phyloP scores from a whole-genome alignment of 2,797 vertebrate genomes.

The Triplophysa bombifrons region DNA sequence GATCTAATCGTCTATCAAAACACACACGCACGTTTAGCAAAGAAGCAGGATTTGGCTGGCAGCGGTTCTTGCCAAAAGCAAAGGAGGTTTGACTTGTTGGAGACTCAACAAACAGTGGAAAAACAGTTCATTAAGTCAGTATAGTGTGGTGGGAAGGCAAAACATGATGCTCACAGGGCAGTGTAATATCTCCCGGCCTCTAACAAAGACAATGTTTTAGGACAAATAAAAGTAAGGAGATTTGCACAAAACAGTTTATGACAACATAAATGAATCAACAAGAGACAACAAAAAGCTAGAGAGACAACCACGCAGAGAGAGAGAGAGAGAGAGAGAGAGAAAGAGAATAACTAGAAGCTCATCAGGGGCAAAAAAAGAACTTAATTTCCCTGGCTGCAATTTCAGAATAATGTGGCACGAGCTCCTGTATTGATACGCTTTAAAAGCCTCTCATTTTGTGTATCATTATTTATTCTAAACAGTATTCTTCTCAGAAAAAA shows the following conservation, averaged over 20 bases:
- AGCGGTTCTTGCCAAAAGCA: background rate
- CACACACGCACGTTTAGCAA: background rate
- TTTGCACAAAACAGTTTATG: background rate
- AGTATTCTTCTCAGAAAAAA: constrained; percentile 64
- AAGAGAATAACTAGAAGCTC: constrained; percentile 57
- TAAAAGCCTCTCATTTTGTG: constrained; percentile 71
- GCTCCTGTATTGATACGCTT: constrained; percentile 64
- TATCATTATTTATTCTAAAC: constrained; percentile 76
- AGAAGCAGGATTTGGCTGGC: background rate
- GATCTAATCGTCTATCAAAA: background rate
- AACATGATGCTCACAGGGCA: background rate
- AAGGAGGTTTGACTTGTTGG: constrained; percentile 1
- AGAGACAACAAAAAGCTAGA: background rate
- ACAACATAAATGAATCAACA: background rate
- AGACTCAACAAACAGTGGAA: background rate
- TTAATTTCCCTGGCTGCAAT: constrained; percentile 73
- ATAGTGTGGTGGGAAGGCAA: background rate
- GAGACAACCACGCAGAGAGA: background rate
- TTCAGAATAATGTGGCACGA: constrained; percentile 65
- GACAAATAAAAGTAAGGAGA: background rate
- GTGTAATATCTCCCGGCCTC: no score
- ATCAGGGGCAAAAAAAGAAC: constrained; percentile 66
- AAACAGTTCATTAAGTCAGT: background rate
- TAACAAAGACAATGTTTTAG: background rate
- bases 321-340: constrained; percentile 43